Base-by-base conservation (phyloP, 2,113 vertebrate genomes). In the Pomatostomus ruficeps region DNA sequence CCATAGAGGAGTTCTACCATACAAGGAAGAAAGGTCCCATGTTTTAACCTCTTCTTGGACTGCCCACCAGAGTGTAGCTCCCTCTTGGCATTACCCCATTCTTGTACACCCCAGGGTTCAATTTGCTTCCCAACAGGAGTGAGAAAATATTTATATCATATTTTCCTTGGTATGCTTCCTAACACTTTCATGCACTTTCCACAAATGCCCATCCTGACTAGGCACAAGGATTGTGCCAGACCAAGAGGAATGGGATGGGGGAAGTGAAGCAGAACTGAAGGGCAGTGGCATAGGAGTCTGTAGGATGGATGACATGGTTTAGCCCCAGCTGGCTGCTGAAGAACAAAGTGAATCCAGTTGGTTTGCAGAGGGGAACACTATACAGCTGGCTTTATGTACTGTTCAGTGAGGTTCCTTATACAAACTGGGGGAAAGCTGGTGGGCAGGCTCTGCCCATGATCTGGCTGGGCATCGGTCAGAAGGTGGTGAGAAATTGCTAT, bases 91-190 rank as follows among this genome's bases (percentile, higher is more conserved):
- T 71, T 62, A 46, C 15, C 25, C 20, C 18, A 6, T 46, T 51
- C 40, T 74, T 49, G 11, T 1, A 0, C 43, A 7, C 26, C 33
- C 6, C 42, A 31, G 2, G 16, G 26, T 31, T 38, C 3, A 3
- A 33, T 58, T 54, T 62, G 17, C 28, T 81, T 77, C 38, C 42
- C 20, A 51, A 21, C 13, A 36, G 5, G 2, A 7, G 2, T 66
- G 22, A 70, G 38, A 61, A 75, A 80, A 66, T 10, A 36, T 42
- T 59, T 2, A 0, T 38, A 13, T 46, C 12, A 2, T 58, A 46
- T 57, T 66, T 58, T 67, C 29, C 36, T 90, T 67, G 43, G 12
- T 38, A 42, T 3, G 0, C 21, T 71, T 71, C 48, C 25, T 55
- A 38, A 83, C 22, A 38, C 42, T 57, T 48, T 91, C 12, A 5